Percentiles rank a stretch among this genome's conserved stretches.
These are phyloP conservation scores for Melanotaenia duboulayi DNA, from an alignment of 2,113 vertebrate species.

Conservation along the genomic window DNA sequence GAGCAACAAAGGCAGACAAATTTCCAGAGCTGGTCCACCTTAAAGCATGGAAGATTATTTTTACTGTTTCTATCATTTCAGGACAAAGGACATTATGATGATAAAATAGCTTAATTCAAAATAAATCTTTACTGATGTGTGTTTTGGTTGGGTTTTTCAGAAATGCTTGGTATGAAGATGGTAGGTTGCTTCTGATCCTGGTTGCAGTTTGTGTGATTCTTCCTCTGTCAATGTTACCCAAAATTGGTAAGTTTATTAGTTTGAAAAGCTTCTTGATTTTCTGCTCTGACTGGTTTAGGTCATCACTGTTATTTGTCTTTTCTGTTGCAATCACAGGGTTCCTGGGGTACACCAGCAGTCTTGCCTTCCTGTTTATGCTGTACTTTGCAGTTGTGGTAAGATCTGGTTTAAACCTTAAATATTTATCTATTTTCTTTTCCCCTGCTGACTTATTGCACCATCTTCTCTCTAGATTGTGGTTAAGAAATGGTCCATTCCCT, in stretches of 20 bases:
- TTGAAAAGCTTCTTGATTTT: neutral
- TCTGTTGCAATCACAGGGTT: conserved; percentile 88
- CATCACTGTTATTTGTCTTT: neutral
- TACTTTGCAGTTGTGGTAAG: conserved; percentile 95
- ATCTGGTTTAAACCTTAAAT: neutral
- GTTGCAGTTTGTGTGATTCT: conserved; percentile 87
- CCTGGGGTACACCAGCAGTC: conserved; percentile 95
- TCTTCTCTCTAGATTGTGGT: conserved; percentile 84
- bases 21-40: conserved; percentile 84
- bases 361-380: conserved; percentile 94
- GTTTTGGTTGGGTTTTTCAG: conserved; percentile 52
- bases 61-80: conserved; percentile 67
- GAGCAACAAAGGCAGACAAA: conserved; percentile 85
- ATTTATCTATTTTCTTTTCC: neutral
- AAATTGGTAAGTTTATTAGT: conserved; percentile 88
- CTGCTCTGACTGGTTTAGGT: neutral
- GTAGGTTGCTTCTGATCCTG: conserved; percentile 86
- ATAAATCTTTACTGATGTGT: conserved; percentile 11
- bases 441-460: conserved; percentile 9
- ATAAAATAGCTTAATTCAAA: conserved; percentile 10
- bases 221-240: conserved; percentile 91
- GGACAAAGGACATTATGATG: conserved; percentile 1
- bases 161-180: conserved; percentile 90
- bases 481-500: conserved; percentile 94
- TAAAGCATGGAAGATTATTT: conserved; percentile 75